A percentile compares a stretch with the other conserved stretches of the same genome.
Evolutionary conservation across 2,113 vertebrate genomes (phyloP).

Genomic region (Chamaea fasciata): DNA sequence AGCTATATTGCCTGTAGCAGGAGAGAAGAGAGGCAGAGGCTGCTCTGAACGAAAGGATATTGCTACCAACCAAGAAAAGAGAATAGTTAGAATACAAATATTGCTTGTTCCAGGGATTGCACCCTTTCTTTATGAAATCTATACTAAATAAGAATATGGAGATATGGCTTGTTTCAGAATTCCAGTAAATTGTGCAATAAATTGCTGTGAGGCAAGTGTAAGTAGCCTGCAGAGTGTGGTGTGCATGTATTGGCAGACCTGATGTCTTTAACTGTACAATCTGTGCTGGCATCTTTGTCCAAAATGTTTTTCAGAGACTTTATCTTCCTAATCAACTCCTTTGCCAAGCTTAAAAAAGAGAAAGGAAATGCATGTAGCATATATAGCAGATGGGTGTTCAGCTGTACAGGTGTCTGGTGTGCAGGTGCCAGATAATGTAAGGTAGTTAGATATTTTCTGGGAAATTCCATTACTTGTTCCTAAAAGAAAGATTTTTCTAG

Average conservation of each 20-base stretch:
- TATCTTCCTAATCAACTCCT: conserved; percentile 30
- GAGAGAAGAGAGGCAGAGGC: not conserved
- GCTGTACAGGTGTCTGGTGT: conserved; percentile 16
- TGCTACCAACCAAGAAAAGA: not conserved
- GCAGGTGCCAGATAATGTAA: not conserved
- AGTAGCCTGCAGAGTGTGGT: not conserved
- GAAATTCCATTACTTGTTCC: not conserved
- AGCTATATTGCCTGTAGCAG: not conserved
- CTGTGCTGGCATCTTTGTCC: conserved; percentile 51
- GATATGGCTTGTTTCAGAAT: not conserved
- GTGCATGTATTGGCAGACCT: conserved; percentile 11
- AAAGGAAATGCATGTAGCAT: not conserved
- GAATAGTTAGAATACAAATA: not conserved
- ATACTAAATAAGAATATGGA: not conserved
- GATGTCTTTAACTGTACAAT: conserved; percentile 40
- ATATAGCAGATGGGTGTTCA: conserved; percentile 38
- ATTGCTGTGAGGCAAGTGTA: not conserved
- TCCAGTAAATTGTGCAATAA: conserved; percentile 24
- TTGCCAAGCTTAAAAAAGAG: conserved; percentile 16
- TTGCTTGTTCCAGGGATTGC: not conserved
- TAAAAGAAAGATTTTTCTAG: not conserved
- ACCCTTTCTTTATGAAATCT: not conserved
- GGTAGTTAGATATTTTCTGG: not conserved
- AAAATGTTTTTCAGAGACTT: conserved; percentile 41
- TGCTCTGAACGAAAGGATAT: not conserved